These are phyloP conservation scores for Pterocles burchelli DNA, from an alignment of 2,113 vertebrate species.

Conservation along the genomic window DNA sequence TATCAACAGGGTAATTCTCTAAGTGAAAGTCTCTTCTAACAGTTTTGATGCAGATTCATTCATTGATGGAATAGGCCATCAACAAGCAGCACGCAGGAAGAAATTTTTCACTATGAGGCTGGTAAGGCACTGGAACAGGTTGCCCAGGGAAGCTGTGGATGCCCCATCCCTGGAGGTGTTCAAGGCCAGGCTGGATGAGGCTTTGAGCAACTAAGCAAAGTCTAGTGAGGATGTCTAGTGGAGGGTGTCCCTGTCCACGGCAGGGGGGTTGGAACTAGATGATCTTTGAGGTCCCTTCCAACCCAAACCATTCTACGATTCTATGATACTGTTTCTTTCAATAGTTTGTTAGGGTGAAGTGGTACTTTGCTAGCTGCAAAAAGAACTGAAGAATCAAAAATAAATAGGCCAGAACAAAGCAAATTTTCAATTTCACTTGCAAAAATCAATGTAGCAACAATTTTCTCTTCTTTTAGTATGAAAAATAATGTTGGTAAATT, in stretches of 20 bases:
- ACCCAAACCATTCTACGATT: too few species aligned
- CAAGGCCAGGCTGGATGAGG: too few species aligned
- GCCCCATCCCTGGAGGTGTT: neutral
- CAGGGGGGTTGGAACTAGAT: too few species aligned
- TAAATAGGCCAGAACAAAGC: slow-evolving; percentile 65
- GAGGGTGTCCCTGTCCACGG: too few species aligned
- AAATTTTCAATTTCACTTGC: slow-evolving; percentile 60
- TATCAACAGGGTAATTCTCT: neutral
- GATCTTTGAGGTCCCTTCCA: too few species aligned
- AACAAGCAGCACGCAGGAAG: neutral
- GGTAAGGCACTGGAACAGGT: too few species aligned
- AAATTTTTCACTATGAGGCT: too few species aligned
- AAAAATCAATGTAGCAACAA: slow-evolving; percentile 37
- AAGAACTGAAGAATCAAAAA: slow-evolving; percentile 65
- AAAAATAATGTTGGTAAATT: slow-evolving; percentile 47
- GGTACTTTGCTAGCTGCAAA: slow-evolving; percentile 36
- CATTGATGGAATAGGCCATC: neutral
- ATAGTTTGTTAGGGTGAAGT: slow-evolving; percentile 6
- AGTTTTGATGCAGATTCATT: neutral
- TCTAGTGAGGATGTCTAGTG: too few species aligned
- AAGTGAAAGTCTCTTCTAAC: neutral
- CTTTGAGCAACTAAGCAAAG: too few species aligned
- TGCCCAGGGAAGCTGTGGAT: too few species aligned
- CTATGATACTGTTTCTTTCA: neutral
- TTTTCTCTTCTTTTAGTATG: slow-evolving; percentile 26